phyloP scores from a whole-genome alignment of 1,140 invertebrate genomes.

The Probaryconus sp. region DNA sequence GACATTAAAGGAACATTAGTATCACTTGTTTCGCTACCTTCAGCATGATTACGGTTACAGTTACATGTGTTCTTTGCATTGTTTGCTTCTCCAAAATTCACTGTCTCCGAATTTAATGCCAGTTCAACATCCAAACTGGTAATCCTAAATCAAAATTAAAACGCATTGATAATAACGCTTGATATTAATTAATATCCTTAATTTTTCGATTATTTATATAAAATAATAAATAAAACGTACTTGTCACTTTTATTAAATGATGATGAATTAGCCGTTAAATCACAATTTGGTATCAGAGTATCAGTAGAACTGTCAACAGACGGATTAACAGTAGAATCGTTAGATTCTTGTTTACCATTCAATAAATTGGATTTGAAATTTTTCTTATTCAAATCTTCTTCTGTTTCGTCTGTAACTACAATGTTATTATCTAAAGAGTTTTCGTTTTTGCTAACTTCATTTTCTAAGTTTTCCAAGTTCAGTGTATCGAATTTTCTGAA shows the following conservation, averaged over 20 bases:
- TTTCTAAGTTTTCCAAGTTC: slow-evolving; percentile 66
- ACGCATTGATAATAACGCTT: no score
- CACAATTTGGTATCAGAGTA: slow-evolving; percentile 75
- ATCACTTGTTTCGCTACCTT: slow-evolving; percentile 74
- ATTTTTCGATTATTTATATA: not conserved
- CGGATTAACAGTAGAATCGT: slow-evolving; percentile 70
- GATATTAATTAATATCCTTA: no score
- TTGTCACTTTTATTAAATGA: slow-evolving; percentile 65
- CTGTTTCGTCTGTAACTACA: slow-evolving; percentile 37
- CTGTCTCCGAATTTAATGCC: slow-evolving; percentile 61
- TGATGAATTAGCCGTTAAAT: slow-evolving; percentile 58
- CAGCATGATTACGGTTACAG: slow-evolving; percentile 66
- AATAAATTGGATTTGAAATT: slow-evolving; percentile 59
- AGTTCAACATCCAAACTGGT: slow-evolving; percentile 58
- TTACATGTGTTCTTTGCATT: slow-evolving; percentile 53
- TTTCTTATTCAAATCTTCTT: slow-evolving; percentile 51
- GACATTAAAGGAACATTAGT: slow-evolving; percentile 71
- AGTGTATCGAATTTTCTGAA: slow-evolving; percentile 75
- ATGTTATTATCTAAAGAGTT: slow-evolving; percentile 54
- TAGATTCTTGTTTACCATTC: slow-evolving; percentile 65
- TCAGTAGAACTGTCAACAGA: slow-evolving; percentile 78
- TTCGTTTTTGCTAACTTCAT: slow-evolving; percentile 63
- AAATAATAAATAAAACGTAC: slow-evolving; percentile 61
- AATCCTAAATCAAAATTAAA: slow-evolving; percentile 48
- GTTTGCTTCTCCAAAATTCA: slow-evolving; percentile 50